Conservation (phyloP, 2,113 vertebrate genomes). For the Spea bombifrons region DNA sequence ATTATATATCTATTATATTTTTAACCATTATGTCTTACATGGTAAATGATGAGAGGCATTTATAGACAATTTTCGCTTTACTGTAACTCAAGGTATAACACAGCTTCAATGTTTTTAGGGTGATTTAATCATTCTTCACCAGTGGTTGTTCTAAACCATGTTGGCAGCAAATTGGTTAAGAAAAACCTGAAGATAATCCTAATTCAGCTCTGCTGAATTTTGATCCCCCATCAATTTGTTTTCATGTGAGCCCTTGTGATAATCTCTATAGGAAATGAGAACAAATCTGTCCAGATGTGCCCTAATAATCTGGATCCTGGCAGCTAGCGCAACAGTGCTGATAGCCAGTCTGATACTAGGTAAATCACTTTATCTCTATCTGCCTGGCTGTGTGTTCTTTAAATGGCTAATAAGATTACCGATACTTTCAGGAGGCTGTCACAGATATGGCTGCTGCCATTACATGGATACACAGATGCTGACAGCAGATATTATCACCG, state of each 20-base stretch:
- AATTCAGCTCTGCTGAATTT: constrained; percentile 10
- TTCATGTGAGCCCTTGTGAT: constrained; percentile 29
- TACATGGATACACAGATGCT: constrained; percentile 34
- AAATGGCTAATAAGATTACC: constrained; percentile 40
- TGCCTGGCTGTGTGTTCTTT: constrained; percentile 18
- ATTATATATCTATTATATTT: no score
- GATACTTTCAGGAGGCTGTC: constrained; percentile 15
- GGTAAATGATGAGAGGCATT: no score
- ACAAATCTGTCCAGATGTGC: constrained; percentile 41
- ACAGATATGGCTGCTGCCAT: constrained; percentile 32
- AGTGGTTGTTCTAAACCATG: no score
- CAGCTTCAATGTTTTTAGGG: no score
- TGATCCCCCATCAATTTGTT: constrained; percentile 24
- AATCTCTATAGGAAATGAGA: constrained; percentile 37
- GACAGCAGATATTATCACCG: constrained; percentile 34
- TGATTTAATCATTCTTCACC: no score
- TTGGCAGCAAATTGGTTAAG: constrained; percentile 1
- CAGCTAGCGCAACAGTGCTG: constrained; percentile 1
- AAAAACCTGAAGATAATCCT: background rate
- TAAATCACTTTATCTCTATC: constrained; percentile 37
- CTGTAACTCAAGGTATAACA: no score
- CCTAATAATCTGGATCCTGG: constrained; percentile 14
- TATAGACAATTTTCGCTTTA: no score
- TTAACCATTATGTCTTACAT: no score
- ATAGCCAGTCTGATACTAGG: constrained; percentile 29